Evolutionary conservation across 2,797 vertebrate genomes (phyloP), one percentile per base, ranked within the genome.

Genomic region (Echeneis naucrates): DNA sequence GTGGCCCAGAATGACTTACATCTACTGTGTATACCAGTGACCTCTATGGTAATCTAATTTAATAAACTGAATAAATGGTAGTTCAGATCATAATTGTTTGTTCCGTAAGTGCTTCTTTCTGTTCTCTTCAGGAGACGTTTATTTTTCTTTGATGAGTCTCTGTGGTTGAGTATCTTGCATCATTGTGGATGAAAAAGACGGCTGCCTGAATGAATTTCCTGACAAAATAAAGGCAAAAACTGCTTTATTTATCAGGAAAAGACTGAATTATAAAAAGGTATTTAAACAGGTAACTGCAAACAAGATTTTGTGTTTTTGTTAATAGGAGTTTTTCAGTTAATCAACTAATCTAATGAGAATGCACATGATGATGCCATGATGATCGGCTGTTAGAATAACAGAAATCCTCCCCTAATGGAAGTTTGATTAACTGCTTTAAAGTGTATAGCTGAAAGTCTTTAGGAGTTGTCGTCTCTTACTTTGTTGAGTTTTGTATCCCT

Each of bases 101-200:
- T 58, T 19, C 53, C 10, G 26, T 50, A 3, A 8, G 44, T 6
- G 8, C 64, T 38, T 54, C 32, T 8, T 51, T 44, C 0, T n/a
- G 2, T 13, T 0, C 16, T 26, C 2, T 51, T 24, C 30, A 24
- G 6, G 10, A 38, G 55, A 65, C 33, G n/a, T 17, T 23, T 9
- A 3, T 2, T 4, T 45, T 23, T 56, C 5, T 11, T 2, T 35
- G 0, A 1, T 3, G 2, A 26, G 30, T 52, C 3, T 67, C 1
- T 13, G 2, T 56, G 67, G 5, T 8, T 62, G 30, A 0, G n/a
- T 73, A 11, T 81, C 24, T 90, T 70, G 63, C 68, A 53, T 37
- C 85, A 80, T 70, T 87, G 85, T 90, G 89, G 90, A 64, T 3
- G 2, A 32, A 38, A 63, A 21, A 45, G 4, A 8, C 0, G 72